Conservation (phyloP, 2,113 vertebrate species). For the Salvelinus fontinalis region DNA sequence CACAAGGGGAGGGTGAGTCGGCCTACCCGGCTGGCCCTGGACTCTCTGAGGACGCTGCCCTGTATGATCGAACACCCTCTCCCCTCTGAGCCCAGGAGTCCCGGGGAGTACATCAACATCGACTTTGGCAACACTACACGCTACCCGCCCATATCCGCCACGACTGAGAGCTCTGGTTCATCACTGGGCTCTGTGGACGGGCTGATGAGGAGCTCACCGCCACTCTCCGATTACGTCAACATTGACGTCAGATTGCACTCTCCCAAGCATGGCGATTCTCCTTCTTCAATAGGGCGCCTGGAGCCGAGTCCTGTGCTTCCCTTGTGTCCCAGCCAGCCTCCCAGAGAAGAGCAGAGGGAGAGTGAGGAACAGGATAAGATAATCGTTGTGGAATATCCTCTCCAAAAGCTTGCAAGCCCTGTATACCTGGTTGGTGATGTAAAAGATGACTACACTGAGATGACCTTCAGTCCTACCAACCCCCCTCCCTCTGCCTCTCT, state of each 20-base stretch:
- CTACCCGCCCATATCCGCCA: conserved; percentile 67
- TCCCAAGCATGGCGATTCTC: conserved; percentile 59
- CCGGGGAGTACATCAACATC: conserved; percentile 93
- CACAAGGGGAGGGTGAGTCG: conserved; percentile 74
- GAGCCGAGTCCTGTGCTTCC: conserved; percentile 71
- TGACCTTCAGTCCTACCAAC: conserved; percentile 77
- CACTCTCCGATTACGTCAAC: conserved; percentile 90
- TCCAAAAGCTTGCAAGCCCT: conserved; percentile 67
- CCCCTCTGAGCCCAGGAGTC: conserved; percentile 84
- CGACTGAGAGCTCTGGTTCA: conserved; percentile 75
- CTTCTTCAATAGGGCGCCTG: conserved; percentile 55
- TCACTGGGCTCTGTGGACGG: conserved; percentile 77
- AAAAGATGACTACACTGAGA: conserved; percentile 87
- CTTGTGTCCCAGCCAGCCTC: conserved; percentile 53
- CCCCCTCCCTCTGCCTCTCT: conserved; percentile 69
- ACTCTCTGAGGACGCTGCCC: conserved; percentile 81
- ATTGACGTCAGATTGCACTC: conserved; percentile 67
- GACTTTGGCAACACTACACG: conserved; percentile 76
- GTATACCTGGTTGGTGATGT: conserved; percentile 52
- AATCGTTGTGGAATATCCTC: too few relatives aligned
- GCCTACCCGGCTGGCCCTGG: conserved; percentile 86
- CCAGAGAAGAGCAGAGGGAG: too few relatives aligned
- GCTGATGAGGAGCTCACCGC: conserved; percentile 69
- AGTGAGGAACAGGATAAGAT: neutral
- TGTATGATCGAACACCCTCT: conserved; percentile 87